Percentiles rank a stretch among this genome's conserved stretches.
Conservation (phyloP, 2,888 invertebrate species). For the Drosophila rubida region DNA sequence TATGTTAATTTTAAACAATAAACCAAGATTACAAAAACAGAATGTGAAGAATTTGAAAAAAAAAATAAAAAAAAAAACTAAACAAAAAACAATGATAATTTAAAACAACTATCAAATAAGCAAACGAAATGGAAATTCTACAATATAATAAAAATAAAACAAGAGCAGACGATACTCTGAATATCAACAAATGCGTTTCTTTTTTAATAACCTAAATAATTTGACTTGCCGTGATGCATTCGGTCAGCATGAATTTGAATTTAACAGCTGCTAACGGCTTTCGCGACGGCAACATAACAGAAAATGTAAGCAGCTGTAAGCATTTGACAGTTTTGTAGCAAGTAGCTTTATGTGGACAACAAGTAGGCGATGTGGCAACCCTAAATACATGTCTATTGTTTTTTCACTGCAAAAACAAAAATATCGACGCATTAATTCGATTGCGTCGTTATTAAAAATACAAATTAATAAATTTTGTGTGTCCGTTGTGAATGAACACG, state of each 20-base stretch:
- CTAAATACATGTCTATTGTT: constrained; percentile 4
- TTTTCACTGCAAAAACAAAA: constrained; percentile 30
- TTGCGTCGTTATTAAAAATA: constrained; percentile 3
- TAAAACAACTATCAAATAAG: constrained; percentile 57
- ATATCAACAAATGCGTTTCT: constrained; percentile 8
- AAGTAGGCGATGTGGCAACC: constrained; percentile 29
- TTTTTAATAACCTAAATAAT: neutral
- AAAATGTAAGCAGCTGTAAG: neutral
- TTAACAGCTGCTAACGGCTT: constrained; percentile 4
- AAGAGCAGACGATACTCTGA: constrained; percentile 66
- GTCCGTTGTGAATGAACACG: neutral
- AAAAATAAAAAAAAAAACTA: constrained; percentile 15
- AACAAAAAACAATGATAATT: constrained; percentile 51
- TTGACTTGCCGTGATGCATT: neutral
- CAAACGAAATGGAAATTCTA: constrained; percentile 73
- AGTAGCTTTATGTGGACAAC: neutral
- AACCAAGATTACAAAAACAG: constrained; percentile 40
- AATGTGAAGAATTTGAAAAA: constrained; percentile 47
- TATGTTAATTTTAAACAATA: constrained; percentile 78
- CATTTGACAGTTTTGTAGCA: constrained; percentile 10
- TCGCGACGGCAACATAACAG: neutral
- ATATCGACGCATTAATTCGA: constrained; percentile 11
- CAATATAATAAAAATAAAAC: constrained; percentile 65
- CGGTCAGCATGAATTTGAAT: constrained; percentile 1
- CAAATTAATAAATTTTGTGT: neutral